Base-by-base conservation (phyloP, 2,113 vertebrate species). In the Numida meleagris region DNA sequence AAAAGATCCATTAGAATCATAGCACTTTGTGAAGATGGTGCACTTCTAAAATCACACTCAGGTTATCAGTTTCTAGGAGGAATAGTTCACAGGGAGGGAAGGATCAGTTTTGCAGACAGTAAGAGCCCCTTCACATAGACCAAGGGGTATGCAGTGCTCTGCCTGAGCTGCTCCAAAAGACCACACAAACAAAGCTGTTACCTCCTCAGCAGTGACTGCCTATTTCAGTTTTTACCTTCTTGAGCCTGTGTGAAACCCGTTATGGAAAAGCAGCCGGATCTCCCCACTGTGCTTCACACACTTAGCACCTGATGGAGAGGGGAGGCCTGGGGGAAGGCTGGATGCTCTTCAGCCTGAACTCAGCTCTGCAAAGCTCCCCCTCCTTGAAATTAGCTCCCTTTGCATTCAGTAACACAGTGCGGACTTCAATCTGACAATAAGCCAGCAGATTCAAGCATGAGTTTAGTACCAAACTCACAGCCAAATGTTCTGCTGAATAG, bases 401-500 rank as follows among this genome's bases (percentile, higher is more conserved):
- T 63, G 92, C 45, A n/a, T 87, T 92, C 62, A 65, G 61, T 14
- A n/a, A 51, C 43, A 33, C 36, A 66, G 74, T 14, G 12, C 74
- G 72, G 50, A 59, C 67, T 36, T 88, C 84, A 80, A 77, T 78
- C 59, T 43, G 70, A 62, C 66, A 91, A 89, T 20, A 67, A 89
- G 33, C 31, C 67, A 34, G 12, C n/a, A 74, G 93, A 82, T 93
- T 78, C 73, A 40, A 89, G 53, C 48, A 36, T 6, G 51, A 87
- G 50, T 94, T 94, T 93, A 77, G 80, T 87, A 79, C 85, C 62
- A 94, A 94, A 89, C 34, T 89, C 82, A 71, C 3, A 8, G 86
- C 79, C 68, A 91, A 94, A 76, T 0, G 0, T 82, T 80, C 63
- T 73, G 59, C 45, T 77, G 67, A 85, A 79, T 43, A 74, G 66